These are phyloP conservation scores for Cataglyphis livida DNA, from an alignment of 2,888 invertebrate species.

Conservation along the genomic window DNA sequence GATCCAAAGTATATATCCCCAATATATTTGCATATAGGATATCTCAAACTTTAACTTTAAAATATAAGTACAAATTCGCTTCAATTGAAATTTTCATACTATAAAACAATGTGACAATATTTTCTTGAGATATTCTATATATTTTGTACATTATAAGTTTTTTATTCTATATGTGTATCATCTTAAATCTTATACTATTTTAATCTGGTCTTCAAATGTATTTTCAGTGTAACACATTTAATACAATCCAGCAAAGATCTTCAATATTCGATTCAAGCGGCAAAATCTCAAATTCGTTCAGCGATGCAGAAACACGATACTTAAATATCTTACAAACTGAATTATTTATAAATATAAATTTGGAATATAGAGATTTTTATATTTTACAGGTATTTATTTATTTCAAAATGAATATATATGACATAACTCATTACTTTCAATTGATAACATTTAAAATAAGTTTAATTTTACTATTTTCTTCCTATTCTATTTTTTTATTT, in stretches of 20 bases:
- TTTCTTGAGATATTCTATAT: conserved; percentile 1
- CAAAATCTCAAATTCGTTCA: conserved; percentile 78
- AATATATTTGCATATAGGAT: not conserved
- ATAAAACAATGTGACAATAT: not conserved
- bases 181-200: not conserved
- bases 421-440: not conserved
- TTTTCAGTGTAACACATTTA: conserved; percentile 76
- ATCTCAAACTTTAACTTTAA: not conserved
- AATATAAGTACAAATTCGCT: not conserved
- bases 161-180: not conserved
- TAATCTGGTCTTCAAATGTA: conserved; percentile 8
- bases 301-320: conserved; percentile 73
- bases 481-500: not conserved
- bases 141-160: not conserved
- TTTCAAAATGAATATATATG: not conserved
- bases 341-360: not conserved
- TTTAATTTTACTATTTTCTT: not conserved
- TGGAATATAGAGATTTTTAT: not conserved
- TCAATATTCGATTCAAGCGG: conserved; percentile 75
- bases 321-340: conserved; percentile 1
- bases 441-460: conserved; percentile 2
- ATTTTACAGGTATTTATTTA: conserved; percentile 18
- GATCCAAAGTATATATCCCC: conserved; percentile 74
- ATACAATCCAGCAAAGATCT: conserved; percentile 78
- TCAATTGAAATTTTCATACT: not conserved